Conservation (phyloP, 1,140 invertebrate genomes). For the Drosophila grimshawi region DNA sequence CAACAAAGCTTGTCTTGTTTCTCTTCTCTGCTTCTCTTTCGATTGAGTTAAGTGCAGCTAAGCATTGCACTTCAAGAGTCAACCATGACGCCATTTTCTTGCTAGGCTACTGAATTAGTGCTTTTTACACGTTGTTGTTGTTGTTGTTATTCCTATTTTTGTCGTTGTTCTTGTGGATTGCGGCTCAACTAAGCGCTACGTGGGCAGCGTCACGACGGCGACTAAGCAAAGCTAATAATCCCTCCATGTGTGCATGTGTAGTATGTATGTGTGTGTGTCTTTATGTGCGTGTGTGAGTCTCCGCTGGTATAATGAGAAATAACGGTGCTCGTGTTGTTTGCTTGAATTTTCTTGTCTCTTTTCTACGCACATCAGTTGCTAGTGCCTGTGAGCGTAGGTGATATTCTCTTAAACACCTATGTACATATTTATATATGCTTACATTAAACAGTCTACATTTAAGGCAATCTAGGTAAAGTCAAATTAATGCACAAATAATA, state of each 20-base stretch:
- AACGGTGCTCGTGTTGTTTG: constrained; percentile 1
- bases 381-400: constrained; percentile 2
- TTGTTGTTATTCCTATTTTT: background rate
- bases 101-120: constrained; percentile 1
- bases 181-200: background rate
- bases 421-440: no score
- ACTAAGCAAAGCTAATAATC: constrained; percentile 45
- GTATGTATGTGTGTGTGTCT: background rate
- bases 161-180: constrained; percentile 15
- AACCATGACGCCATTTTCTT: constrained; percentile 51
- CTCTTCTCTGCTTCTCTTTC: constrained; percentile 6
- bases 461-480: no score
- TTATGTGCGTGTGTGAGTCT: background rate
- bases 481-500: no score
- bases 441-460: no score
- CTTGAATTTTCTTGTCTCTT: constrained; percentile 7
- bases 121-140: background rate
- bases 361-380: background rate
- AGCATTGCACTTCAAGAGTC: constrained; percentile 59
- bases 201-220: constrained; percentile 17
- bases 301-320: constrained; percentile 45
- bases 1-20: background rate
- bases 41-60: constrained; percentile 55
- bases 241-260: constrained; percentile 18
- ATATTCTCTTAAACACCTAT: background rate